These are phyloP conservation scores for Bombus pyrosoma DNA, from an alignment of 1,140 invertebrate species.

Conservation along the genomic window DNA sequence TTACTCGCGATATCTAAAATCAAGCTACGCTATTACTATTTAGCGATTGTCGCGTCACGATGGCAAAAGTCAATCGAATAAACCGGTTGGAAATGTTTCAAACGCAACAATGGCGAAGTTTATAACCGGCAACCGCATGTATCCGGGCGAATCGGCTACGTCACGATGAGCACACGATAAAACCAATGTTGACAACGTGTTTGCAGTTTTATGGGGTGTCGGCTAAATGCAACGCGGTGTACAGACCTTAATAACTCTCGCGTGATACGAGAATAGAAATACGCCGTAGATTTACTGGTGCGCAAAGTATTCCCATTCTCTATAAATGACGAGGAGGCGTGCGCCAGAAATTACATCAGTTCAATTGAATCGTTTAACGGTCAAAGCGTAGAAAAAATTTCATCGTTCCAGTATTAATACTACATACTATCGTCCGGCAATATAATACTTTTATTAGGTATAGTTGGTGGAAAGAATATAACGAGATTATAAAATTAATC, in stretches of 20 bases:
- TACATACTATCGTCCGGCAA: neutral
- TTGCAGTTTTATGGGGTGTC: slow-evolving; percentile 67
- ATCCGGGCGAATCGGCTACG: slow-evolving; percentile 26
- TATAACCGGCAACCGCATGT: slow-evolving; percentile 20
- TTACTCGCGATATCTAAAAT: neutral
- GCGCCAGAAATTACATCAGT: slow-evolving; percentile 18
- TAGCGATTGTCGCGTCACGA: too few relatives aligned
- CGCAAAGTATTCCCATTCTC: slow-evolving; percentile 17
- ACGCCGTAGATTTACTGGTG: slow-evolving; percentile 31
- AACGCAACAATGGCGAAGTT: slow-evolving; percentile 5
- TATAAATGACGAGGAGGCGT: neutral
- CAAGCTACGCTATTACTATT: neutral
- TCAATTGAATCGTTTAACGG: slow-evolving; percentile 32
- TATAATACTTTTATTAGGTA: too few relatives aligned
- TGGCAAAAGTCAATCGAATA: too few relatives aligned
- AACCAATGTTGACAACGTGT: slow-evolving; percentile 63
- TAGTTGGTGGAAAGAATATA: too few relatives aligned
- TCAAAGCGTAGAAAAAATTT: neutral
- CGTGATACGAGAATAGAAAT: slow-evolving; percentile 42
- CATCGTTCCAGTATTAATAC: neutral
- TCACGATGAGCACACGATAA: slow-evolving; percentile 59
- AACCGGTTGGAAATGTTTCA: slow-evolving; percentile 2
- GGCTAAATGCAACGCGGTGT: slow-evolving; percentile 43
- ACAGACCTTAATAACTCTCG: slow-evolving; percentile 50
- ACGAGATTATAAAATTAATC: too few relatives aligned